Evolutionary conservation across 2,113 vertebrate genomes (phyloP), one percentile per base, ranked within the genome.

Genomic region (Arenaria interpres): DNA sequence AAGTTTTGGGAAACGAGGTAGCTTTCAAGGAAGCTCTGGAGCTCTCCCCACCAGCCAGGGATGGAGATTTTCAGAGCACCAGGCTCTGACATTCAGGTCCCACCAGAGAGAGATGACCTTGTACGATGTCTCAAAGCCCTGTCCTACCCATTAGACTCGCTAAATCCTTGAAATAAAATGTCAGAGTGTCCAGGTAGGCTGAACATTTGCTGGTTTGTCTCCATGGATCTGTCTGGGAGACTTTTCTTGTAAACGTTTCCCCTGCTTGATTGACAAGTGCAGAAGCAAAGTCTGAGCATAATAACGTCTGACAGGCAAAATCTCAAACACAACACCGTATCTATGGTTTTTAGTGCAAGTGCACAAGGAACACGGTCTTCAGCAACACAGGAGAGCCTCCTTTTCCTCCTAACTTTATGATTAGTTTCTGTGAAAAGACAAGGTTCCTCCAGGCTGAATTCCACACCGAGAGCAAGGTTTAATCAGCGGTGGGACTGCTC

Each of bases 361-460:
- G 43, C 60, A 74, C 16, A 14, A 62, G 54, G 54, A 96, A 7
- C n/a, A 41, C 4, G 0, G 6, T 27, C 33, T 71, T 60, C 7
- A 30, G 62, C 10, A 37, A 7, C 45, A 74, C 25, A 54, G 41
- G 32, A 91, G 39, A 63, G 53, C 2, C 62, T 85, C 53, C 54
- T 78, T 62, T 83, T 1, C 10, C 46, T 32, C 12, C 39, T 35
- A 56, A 64, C 68, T 89, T 67, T 60, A 51, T 68, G 64, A 92
- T 87, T 54, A 85, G 51, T 51, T 96, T 90, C 80, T 21, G 76
- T 74, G 96, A 81, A 92, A 92, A 91, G 84, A 74, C 60, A 51
- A 77, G 64, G n/a, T 9, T 91, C 84, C 87, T 81, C 35, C 39
- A 9, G 87, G 94, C 93, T 91, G 83, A 87, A 87, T 84, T 92